These are phyloP conservation scores for Bellardia pandia DNA, from an alignment of 2,888 invertebrate genomes.

Conservation along the genomic window DNA sequence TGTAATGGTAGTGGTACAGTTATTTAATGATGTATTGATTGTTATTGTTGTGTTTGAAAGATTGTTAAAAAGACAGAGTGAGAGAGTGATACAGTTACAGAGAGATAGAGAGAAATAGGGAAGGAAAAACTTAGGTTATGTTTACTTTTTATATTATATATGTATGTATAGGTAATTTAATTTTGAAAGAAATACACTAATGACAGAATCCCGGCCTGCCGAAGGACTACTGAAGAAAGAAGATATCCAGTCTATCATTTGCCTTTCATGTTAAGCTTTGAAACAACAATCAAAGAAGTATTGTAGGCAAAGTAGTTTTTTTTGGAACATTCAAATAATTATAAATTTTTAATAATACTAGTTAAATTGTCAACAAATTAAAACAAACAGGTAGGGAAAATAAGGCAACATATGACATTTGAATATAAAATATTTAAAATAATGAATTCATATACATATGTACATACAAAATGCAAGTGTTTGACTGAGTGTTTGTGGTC, in stretches of 20 bases:
- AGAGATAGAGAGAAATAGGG: background rate
- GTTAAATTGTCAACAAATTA: background rate
- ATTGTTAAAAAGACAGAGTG: background rate
- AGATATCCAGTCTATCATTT: background rate
- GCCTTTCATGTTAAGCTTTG: background rate
- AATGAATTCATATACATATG: too few species aligned
- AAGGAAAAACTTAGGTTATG: background rate
- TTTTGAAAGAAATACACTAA: background rate
- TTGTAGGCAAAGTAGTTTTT: background rate
- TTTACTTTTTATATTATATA: conserved; percentile 19
- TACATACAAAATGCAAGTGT: too few species aligned
- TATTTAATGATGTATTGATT: background rate
- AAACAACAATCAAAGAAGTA: background rate
- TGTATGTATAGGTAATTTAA: background rate
- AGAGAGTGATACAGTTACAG: background rate
- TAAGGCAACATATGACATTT: background rate
- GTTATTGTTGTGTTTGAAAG: background rate
- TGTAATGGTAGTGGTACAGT: conserved; percentile 23
- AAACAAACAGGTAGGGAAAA: background rate
- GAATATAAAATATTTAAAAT: too few species aligned
- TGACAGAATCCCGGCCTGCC: conserved; percentile 38
- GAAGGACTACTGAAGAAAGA: conserved; percentile 23
- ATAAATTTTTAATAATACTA: background rate
- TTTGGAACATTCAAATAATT: background rate
- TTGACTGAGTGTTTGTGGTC: too few species aligned